Percentiles rank a stretch among this genome's conserved stretches.
phyloP scores from a whole-genome alignment of 1,140 invertebrate genomes.

The Camponotus pennsylvanicus region DNA sequence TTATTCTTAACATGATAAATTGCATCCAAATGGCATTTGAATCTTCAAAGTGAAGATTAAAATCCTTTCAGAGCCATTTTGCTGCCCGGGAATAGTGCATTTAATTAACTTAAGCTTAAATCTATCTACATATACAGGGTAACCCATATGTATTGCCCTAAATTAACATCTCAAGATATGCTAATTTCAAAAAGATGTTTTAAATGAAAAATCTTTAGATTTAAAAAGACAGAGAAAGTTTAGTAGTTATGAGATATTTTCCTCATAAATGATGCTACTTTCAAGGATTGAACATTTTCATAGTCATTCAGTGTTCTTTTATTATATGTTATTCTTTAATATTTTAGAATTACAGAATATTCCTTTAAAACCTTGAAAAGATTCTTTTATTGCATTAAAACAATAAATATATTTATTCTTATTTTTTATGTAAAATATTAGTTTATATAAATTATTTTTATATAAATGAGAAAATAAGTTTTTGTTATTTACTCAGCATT shows the following conservation, averaged over 20 bases:
- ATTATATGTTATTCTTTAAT: not conserved
- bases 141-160: slow-evolving; percentile 1
- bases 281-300: not conserved
- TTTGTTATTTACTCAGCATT: slow-evolving; percentile 25
- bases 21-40: slow-evolving; percentile 49
- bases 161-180: slow-evolving; percentile 14
- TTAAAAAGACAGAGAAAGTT: not conserved
- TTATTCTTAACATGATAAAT: slow-evolving; percentile 46
- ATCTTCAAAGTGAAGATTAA: slow-evolving; percentile 10
- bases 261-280: not conserved
- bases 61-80: slow-evolving; percentile 37
- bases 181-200: not conserved
- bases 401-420: no score
- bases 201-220: not conserved
- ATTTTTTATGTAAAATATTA: not conserved
- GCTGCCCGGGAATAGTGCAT: slow-evolving; percentile 34
- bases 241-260: not conserved
- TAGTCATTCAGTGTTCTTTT: not conserved
- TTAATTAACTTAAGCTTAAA: slow-evolving; percentile 42
- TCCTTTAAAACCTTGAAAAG: not conserved
- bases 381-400: not conserved
- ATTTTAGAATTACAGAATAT: not conserved
- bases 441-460: slow-evolving; percentile 6
- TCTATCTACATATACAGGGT: slow-evolving; percentile 49
- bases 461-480: not conserved